phyloP scores from a whole-genome alignment of 2,113 vertebrate genomes.

The Zapus hudsonius region DNA sequence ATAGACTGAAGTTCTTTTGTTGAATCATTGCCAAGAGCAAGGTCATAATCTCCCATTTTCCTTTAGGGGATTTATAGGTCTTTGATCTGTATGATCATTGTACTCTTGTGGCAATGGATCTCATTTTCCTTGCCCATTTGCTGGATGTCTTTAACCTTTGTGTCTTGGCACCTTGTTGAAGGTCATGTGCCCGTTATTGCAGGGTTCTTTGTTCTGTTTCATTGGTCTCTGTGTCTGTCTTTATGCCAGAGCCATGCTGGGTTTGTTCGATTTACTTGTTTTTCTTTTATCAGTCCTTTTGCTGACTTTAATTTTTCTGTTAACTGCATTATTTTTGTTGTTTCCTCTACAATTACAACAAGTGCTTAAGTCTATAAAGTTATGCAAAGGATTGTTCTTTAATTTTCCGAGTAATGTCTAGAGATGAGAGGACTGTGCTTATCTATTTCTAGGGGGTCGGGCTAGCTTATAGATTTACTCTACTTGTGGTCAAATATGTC shows the following conservation, averaged over 20 bases:
- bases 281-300: background rate
- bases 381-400: background rate
- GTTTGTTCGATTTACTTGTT: background rate
- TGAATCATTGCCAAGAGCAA: background rate
- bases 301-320: background rate
- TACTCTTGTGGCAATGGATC: too few relatives aligned
- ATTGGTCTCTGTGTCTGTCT: background rate
- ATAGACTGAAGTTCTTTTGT: too few relatives aligned
- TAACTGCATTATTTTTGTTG: background rate
- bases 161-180: background rate
- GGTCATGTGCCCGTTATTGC: accelerated
- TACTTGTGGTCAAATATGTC: background rate
- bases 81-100: background rate
- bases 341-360: background rate
- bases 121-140: background rate
- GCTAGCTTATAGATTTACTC: background rate
- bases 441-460: background rate
- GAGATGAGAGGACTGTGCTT: background rate
- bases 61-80: background rate
- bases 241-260: background rate
- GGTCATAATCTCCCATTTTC: background rate
- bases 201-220: background rate
- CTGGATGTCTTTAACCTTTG: background rate
- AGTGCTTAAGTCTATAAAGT: background rate
- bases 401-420: background rate